Conservation (phyloP, 2,113 vertebrate genomes). For the Sinocyclocheilus anshuiensis region DNA sequence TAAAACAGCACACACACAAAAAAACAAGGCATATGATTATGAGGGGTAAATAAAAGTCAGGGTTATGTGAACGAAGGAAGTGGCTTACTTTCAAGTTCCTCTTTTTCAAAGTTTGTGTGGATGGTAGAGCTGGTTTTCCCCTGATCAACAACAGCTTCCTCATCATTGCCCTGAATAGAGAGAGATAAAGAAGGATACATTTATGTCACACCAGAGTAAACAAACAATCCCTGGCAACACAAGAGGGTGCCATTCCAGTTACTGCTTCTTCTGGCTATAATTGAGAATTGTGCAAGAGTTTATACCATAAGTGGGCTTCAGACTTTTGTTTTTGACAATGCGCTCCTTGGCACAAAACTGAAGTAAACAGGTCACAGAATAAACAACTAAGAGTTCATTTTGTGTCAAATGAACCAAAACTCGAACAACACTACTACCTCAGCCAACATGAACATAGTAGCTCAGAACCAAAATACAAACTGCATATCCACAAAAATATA, state of each 20-base stretch:
- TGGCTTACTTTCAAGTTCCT: conserved; percentile 94
- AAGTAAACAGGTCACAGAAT: background rate
- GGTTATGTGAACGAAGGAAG: background rate
- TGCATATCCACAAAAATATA: background rate
- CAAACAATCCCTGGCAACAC: conserved; percentile 1
- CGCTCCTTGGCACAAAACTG: background rate
- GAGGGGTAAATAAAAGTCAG: background rate
- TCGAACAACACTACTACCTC: background rate
- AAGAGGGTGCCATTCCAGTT: background rate
- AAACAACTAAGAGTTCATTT: conserved; percentile 2
- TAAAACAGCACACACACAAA: background rate
- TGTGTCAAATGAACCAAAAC: background rate
- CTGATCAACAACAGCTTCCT: conserved; percentile 93
- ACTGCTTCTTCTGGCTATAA: background rate
- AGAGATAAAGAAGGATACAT: conserved; percentile 36
- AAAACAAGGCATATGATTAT: background rate
- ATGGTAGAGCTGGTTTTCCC: conserved; percentile 94
- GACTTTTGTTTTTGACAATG: conserved; percentile 14
- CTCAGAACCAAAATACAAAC: background rate
- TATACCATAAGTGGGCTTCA: background rate
- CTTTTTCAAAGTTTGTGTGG: conserved; percentile 93
- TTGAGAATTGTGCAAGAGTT: conserved; percentile 32
- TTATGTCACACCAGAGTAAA: conserved; percentile 5
- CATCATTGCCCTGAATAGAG: conserved; percentile 85
- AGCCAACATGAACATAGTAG: background rate